These are phyloP conservation scores for Manis javanica DNA, from an alignment of 2,797 vertebrate genomes.

Conservation along the genomic window DNA sequence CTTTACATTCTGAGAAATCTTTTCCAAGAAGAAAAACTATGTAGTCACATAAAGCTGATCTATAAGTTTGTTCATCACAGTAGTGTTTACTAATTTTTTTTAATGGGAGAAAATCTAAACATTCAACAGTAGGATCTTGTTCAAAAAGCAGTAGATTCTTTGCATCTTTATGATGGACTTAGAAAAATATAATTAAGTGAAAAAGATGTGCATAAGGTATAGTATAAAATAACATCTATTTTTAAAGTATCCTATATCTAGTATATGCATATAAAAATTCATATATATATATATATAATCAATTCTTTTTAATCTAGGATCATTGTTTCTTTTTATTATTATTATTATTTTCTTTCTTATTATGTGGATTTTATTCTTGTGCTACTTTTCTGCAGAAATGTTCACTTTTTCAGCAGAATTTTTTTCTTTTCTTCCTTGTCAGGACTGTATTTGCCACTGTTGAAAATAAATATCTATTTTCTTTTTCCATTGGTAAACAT, in stretches of 20 bases:
- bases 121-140: neutral
- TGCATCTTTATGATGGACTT: neutral
- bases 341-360: neutral
- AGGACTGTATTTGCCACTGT: neutral
- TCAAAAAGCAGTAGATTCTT: neutral
- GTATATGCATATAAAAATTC: neutral
- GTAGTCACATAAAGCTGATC: neutral
- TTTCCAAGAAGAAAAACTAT: slow-evolving; percentile 20
- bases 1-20: neutral
- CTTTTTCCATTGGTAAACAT: neutral
- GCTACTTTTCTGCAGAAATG: slow-evolving; percentile 30
- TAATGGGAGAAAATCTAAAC: neutral
- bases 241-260: neutral
- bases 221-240: neutral
- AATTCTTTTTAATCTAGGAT: slow-evolving; percentile 4
- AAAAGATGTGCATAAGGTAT: neutral
- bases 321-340: neutral
- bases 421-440: neutral
- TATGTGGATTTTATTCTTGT: neutral
- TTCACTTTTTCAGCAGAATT: neutral
- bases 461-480: neutral
- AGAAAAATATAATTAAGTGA: neutral
- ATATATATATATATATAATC: neutral
- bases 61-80: neutral
- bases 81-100: neutral